Percentiles rank a stretch among this genome's conserved stretches.
Conservation (phyloP, 2,797 vertebrate species). For the Trichosurus vulpecula region DNA sequence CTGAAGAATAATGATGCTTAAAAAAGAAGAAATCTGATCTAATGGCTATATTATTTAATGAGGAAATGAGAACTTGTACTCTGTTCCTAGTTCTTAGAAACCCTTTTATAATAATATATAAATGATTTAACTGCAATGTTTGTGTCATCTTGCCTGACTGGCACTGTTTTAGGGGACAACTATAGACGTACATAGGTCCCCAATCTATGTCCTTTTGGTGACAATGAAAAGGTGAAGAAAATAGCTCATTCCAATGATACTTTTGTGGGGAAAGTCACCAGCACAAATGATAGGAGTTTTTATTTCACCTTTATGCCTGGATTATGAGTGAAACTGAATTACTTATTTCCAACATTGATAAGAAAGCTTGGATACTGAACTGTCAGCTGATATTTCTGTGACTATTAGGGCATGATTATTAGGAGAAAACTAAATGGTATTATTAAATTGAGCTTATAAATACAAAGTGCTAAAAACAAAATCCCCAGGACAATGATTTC, state of each 20-base stretch:
- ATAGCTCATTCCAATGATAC: background rate
- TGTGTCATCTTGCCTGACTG: rapidly evolving
- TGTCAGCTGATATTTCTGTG: background rate
- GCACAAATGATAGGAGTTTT: background rate
- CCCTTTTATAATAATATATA: rapidly evolving
- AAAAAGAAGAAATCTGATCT: background rate
- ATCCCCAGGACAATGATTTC: rapidly evolving
- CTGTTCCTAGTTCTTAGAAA: background rate
- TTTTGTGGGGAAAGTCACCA: background rate
- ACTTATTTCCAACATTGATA: rapidly evolving
- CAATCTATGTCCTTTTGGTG: background rate
- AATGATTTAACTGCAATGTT: rapidly evolving
- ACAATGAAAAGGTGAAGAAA: background rate
- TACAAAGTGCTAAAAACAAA: background rate
- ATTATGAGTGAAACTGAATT: rapidly evolving
- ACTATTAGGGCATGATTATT: rapidly evolving
- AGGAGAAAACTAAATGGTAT: background rate
- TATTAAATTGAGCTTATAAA: background rate
- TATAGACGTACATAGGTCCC: background rate
- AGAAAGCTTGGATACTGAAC: rapidly evolving
- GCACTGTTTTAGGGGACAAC: rapidly evolving
- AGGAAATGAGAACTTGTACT: background rate
- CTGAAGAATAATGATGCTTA: rapidly evolving
- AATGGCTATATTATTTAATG: rapidly evolving
- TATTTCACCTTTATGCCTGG: background rate